Conservation (phyloP, 2,797 vertebrate species). For the Sebastes oblongus region DNA sequence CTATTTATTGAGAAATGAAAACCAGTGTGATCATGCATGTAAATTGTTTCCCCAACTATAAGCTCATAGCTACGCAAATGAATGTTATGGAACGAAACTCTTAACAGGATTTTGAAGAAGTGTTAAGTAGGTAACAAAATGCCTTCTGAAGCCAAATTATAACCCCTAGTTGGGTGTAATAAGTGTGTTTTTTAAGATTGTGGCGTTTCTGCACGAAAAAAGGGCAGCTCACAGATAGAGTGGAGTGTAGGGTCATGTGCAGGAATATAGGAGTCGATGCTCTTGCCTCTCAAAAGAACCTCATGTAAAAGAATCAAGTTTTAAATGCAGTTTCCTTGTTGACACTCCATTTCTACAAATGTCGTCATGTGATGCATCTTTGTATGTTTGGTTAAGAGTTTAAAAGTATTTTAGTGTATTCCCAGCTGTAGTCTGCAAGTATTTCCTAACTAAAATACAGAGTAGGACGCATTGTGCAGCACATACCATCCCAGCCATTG, state of each 20-base stretch:
- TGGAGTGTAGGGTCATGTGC: neutral
- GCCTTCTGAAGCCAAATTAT: neutral
- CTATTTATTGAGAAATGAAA: conserved; percentile 71
- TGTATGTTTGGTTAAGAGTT: neutral
- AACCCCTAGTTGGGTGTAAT: neutral
- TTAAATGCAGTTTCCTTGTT: neutral
- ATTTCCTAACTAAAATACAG: neutral
- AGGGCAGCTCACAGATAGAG: neutral
- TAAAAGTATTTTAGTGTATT: neutral
- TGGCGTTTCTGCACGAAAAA: neutral
- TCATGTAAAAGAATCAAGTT: neutral
- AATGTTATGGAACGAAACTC: neutral
- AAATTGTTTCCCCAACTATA: neutral
- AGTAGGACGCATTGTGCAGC: neutral
- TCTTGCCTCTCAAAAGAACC: neutral
- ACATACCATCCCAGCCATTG: conserved; percentile 95
- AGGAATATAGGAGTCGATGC: neutral
- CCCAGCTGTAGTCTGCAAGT: neutral
- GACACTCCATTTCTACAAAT: neutral
- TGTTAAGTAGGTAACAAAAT: neutral
- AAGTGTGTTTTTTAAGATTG: neutral
- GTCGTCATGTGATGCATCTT: neutral
- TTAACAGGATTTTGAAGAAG: neutral
- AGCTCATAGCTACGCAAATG: neutral
- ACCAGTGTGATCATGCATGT: neutral